phyloP scores from a whole-genome alignment of 1,140 invertebrate genomes.

The Drosophila insularis region DNA sequence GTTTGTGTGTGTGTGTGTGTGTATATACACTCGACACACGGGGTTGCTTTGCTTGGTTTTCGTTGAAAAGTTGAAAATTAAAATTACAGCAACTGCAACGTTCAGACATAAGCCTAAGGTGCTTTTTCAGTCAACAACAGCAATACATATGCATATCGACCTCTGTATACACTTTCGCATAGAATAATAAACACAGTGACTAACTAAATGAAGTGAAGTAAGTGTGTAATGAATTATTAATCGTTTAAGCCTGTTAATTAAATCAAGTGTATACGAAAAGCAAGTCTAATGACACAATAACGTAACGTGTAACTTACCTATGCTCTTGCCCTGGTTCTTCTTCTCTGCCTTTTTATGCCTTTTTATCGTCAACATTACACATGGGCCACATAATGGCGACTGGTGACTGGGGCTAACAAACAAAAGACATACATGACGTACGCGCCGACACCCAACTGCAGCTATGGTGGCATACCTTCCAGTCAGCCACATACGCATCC shows the following conservation, averaged over 20 bases:
- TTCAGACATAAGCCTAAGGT: slow-evolving; percentile 44
- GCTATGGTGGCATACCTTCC: slow-evolving; percentile 47
- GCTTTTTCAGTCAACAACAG: slow-evolving; percentile 18
- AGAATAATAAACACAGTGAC: neutral
- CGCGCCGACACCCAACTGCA: slow-evolving; percentile 64
- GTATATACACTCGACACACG: slow-evolving; percentile 18
- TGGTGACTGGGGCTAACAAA: slow-evolving; percentile 46
- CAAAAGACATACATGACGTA: slow-evolving; percentile 68
- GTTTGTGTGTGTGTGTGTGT: slow-evolving; percentile 10
- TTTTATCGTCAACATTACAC: slow-evolving; percentile 42
- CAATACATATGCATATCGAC: slow-evolving; percentile 9
- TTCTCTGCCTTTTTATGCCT: slow-evolving; percentile 56
- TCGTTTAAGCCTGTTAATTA: no score
- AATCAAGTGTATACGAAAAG: no score
- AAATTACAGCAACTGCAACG: slow-evolving; percentile 52
- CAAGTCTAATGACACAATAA: no score
- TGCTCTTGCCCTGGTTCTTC: slow-evolving; percentile 17
- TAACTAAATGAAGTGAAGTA: no score
- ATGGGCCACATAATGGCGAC: slow-evolving; percentile 39
- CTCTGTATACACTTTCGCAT: neutral
- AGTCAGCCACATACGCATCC: slow-evolving; percentile 50
- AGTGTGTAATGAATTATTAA: no score
- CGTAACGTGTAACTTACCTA: slow-evolving; percentile 31
- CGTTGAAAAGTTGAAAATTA: slow-evolving; percentile 62
- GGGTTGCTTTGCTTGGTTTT: slow-evolving; percentile 24